Percentiles rank a stretch among this genome's conserved stretches.
These are phyloP conservation scores for Cercocebus atys DNA, from an alignment of 2,113 vertebrate genomes.

Conservation along the genomic window DNA sequence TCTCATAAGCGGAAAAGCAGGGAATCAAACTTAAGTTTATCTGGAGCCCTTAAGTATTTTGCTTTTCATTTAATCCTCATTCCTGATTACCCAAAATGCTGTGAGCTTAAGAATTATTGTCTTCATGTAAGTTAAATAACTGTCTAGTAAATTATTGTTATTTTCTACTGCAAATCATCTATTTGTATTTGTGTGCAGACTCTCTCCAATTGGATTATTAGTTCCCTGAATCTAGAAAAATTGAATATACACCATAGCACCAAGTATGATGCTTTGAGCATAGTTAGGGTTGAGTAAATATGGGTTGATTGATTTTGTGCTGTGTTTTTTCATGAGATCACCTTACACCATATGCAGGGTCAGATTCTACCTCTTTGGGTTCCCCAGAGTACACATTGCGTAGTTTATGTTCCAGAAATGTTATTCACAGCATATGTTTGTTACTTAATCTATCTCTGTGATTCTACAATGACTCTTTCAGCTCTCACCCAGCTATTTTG, in stretches of 20 bases:
- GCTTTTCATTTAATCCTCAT: neutral
- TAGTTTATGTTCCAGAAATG: slow-evolving; percentile 15
- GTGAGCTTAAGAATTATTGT: neutral
- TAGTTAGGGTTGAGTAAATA: neutral
- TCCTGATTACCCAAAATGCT: neutral
- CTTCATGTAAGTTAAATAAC: neutral
- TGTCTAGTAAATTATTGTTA: neutral
- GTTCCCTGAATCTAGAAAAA: neutral
- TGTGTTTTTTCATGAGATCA: neutral
- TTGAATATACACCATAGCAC: neutral
- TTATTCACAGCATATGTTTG: slow-evolving; percentile 29
- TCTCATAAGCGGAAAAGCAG: neutral
- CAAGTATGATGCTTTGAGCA: neutral
- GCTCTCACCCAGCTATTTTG: slow-evolving; percentile 44
- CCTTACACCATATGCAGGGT: neutral
- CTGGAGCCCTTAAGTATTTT: neutral
- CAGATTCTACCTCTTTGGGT: neutral
- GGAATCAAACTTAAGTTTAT: neutral
- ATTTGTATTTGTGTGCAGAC: neutral
- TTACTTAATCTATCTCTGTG: slow-evolving; percentile 43
- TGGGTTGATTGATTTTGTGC: slow-evolving; percentile 17
- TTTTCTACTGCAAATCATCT: neutral
- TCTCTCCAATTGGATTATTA: neutral
- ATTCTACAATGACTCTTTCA: slow-evolving; percentile 49
- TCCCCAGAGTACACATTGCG: neutral